phyloP scores from a whole-genome alignment of 2,888 invertebrate genomes.

The Heliconius sara region DNA sequence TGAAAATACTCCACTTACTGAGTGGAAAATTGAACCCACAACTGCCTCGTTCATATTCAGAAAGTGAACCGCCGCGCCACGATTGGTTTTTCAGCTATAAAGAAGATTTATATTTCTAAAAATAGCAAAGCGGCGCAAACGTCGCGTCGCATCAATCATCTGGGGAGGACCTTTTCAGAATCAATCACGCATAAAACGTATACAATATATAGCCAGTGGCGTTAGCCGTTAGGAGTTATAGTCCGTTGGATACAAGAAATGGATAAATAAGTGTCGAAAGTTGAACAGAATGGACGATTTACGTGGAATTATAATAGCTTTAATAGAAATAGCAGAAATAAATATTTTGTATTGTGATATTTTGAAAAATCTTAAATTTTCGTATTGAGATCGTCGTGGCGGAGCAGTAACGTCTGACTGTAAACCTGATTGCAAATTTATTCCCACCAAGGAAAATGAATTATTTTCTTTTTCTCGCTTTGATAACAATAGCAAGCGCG shows the following conservation, averaged over 20 bases:
- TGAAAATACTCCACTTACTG: too few relatives aligned
- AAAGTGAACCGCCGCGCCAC: neutral
- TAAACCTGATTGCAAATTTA: too few relatives aligned
- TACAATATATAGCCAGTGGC: conserved; percentile 26
- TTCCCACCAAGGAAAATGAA: too few relatives aligned
- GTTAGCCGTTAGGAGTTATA: conserved; percentile 13
- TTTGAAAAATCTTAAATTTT: neutral
- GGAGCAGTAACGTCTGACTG: too few relatives aligned
- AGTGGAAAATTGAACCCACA: neutral
- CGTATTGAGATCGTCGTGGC: too few relatives aligned
- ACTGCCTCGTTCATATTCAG: neutral
- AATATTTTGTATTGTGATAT: neutral
- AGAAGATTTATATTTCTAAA: conserved; percentile 39
- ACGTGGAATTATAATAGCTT: neutral
- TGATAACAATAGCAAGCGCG: too few relatives aligned
- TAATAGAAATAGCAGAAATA: neutral
- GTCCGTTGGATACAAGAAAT: conserved; percentile 21
- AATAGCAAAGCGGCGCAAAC: conserved; percentile 37
- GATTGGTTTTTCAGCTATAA: conserved; percentile 18
- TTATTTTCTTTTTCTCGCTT: too few relatives aligned
- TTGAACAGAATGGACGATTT: neutral
- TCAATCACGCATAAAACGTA: conserved; percentile 45
- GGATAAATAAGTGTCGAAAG: conserved; percentile 10
- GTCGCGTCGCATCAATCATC: conserved; percentile 42
- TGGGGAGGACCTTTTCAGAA: conserved; percentile 43